A percentile compares a stretch with the other conserved stretches of the same genome.
Evolutionary conservation across 2,888 invertebrate species (phyloP).

Genomic region (Lasioglossum marginatum): DNA sequence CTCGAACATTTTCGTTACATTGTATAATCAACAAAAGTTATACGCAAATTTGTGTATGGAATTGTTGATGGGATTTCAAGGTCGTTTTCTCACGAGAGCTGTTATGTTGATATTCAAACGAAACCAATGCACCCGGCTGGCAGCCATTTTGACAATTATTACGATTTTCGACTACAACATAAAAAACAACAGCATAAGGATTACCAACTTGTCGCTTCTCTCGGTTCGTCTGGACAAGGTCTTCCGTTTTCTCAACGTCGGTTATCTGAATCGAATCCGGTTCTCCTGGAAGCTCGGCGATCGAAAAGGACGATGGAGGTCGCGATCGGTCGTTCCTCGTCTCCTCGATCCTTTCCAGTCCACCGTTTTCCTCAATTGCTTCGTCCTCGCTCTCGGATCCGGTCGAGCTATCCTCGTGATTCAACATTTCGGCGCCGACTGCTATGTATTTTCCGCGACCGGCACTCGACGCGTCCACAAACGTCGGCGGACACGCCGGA

Average conservation of each 20-base stretch:
- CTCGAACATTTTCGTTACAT: no score
- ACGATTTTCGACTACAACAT: not conserved
- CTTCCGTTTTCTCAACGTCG: not conserved
- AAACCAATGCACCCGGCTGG: not conserved
- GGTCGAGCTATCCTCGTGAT: slow-evolving; percentile 77
- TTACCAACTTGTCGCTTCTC: slow-evolving; percentile 61
- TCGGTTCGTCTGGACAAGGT: slow-evolving; percentile 2
- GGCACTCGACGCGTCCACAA: slow-evolving; percentile 44
- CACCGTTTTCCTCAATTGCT: slow-evolving; percentile 10
- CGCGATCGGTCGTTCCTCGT: slow-evolving; percentile 13
- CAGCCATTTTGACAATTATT: not conserved
- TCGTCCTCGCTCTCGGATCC: slow-evolving; percentile 75
- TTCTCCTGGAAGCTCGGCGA: slow-evolving; percentile 7
- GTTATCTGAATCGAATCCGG: not conserved
- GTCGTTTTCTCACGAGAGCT: no score
- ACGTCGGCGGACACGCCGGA: slow-evolving; percentile 57
- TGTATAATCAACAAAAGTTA: no score
- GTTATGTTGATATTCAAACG: not conserved
- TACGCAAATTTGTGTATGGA: no score
- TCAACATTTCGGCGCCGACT: slow-evolving; percentile 81
- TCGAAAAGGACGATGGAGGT: not conserved
- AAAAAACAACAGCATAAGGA: slow-evolving; percentile 22
- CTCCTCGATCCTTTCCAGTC: not conserved
- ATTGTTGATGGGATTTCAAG: no score
- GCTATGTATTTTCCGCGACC: slow-evolving; percentile 57